phyloP scores from a whole-genome alignment of 2,888 invertebrate genomes.

The Netelia inedita region DNA sequence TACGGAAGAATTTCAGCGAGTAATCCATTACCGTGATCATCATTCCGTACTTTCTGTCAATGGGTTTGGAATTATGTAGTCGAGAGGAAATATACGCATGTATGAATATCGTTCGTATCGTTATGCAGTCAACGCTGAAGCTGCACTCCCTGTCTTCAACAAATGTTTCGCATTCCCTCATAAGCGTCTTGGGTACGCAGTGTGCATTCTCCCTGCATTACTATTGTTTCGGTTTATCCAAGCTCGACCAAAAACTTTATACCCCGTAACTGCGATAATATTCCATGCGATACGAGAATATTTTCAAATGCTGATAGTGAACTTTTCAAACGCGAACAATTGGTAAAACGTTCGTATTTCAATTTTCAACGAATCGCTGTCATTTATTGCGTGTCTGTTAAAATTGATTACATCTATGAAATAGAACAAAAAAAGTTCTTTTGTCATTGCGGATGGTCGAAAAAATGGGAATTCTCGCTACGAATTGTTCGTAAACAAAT shows the following conservation, averaged over 20 bases:
- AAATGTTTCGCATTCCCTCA: not conserved
- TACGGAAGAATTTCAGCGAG: too few relatives aligned
- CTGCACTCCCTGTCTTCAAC: not conserved
- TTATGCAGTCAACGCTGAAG: not conserved
- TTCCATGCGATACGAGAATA: not conserved
- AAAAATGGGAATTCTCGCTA: not conserved
- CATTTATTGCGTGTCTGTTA: not conserved
- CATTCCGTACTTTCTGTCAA: not conserved
- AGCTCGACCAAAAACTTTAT: slow-evolving; percentile 25
- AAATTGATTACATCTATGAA: too few relatives aligned
- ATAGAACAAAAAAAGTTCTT: too few relatives aligned
- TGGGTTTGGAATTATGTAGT: not conserved
- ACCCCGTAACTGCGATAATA: not conserved
- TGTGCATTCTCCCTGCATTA: slow-evolving; percentile 29
- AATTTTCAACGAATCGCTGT: not conserved
- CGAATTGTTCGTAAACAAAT: not conserved
- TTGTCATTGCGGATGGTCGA: not conserved
- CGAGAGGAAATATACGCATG: not conserved
- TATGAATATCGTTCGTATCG: not conserved
- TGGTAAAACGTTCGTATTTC: too few relatives aligned
- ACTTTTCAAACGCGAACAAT: not conserved
- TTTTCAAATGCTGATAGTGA: not conserved
- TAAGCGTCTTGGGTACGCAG: slow-evolving; percentile 1
- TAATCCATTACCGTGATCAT: too few relatives aligned
- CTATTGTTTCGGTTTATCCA: slow-evolving; percentile 58